Base-by-base conservation (phyloP, 2,113 vertebrate genomes). In the Podarcis raffonei region DNA sequence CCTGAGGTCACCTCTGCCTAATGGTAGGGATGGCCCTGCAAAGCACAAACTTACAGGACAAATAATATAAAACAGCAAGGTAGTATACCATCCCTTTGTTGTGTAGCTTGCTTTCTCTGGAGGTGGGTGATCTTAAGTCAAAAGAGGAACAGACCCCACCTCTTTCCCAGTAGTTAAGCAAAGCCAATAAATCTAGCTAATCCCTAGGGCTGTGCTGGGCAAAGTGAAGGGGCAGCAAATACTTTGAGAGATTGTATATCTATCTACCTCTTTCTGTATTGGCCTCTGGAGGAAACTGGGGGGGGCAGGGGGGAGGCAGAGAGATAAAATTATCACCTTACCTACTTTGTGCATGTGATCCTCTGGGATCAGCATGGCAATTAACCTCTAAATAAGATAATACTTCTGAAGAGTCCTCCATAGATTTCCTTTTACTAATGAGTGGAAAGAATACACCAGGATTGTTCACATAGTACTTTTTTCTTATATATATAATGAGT, bases 381-480 rank as follows among this genome's bases (percentile, higher is more conserved):
- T 75, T 85, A 85, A 85, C 71, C 53, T 85, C 71, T 76, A 57
- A 76, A 76, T 76, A 35, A 65, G 84, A 76, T 76, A 85, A 75
- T 85, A 11, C 48, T 75, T 85, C 53, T 74, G 59, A 66, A 30
- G 59, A 66, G 59, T 81, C 23, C 81, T 39, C 81, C 62, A 39
- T 25, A 82, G 81, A 68, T 53, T 59, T 37, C 75, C n/a, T 57
- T 85, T 71, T 76, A 20, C 57, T 62, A 76, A 85, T 76, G 53
- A 76, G 71, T 65, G 6, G 32, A 62, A 76, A 18, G 35, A 75
- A 76, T 76, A 76, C 13, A 27, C 23, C 16, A 25, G 84, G 53
- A 11, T 35, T 59, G 23, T 37, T 76, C 35, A 83, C 35, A 27
- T 5, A 65, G 32, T 32, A 84, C 11, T 84, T 32, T 68, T 57